Evolutionary conservation across 2,888 invertebrate species (phyloP).

Genomic region (Epistrophe eligans): DNA sequence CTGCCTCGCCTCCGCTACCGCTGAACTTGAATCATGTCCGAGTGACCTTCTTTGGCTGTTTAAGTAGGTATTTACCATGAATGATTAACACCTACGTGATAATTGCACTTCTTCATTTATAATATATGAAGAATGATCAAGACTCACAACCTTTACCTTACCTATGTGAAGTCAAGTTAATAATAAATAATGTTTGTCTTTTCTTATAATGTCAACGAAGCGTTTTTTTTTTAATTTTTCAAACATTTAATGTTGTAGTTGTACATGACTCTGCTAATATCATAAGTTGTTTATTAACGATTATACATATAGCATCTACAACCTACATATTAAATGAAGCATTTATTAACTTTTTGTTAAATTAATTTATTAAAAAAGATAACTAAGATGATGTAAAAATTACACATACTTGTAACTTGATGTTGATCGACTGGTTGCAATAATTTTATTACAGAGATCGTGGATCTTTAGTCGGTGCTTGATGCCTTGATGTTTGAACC

Average conservation of each 20-base stretch:
- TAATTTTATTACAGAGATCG: no score
- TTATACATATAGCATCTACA: not conserved
- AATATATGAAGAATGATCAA: not conserved
- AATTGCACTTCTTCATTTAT: slow-evolving; percentile 12
- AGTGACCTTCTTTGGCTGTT: slow-evolving; percentile 5
- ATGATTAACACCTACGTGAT: slow-evolving; percentile 31
- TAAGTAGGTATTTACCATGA: slow-evolving; percentile 1
- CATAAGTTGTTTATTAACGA: not conserved
- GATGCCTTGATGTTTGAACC: no score
- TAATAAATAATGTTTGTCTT: not conserved
- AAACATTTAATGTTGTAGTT: not conserved
- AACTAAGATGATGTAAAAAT: no score
- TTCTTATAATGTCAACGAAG: not conserved
- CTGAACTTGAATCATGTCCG: slow-evolving; percentile 16
- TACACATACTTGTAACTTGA: no score
- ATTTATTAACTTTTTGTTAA: not conserved
- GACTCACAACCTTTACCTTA: not conserved
- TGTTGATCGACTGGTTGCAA: no score
- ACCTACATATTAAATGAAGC: not conserved
- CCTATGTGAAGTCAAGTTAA: not conserved
- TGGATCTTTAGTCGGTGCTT: no score
- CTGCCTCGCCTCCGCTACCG: not conserved
- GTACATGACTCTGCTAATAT: not conserved
- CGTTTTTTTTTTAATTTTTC: not conserved
- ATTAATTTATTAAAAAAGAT: no score